Conservation (phyloP, 2,113 vertebrate genomes). For the Crotophaga sulcirostris region DNA sequence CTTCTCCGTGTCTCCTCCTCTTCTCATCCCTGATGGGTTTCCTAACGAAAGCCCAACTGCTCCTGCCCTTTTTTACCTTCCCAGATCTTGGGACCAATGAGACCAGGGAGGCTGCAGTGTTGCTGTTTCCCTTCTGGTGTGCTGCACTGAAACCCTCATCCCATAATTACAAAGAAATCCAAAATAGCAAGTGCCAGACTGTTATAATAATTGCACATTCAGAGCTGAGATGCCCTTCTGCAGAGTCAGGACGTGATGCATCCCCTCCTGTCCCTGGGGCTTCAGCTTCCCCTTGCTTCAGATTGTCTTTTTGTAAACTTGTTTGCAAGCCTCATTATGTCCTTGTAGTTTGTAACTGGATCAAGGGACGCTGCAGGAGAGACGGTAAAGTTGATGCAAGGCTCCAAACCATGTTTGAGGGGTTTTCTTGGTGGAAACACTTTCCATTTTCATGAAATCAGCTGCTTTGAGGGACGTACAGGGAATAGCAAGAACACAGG, state of each 20-base stretch:
- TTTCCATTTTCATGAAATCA: not conserved
- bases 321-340: not conserved
- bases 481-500: not conserved
- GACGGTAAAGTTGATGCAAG: not conserved
- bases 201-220: not conserved
- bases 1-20: not conserved
- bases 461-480: not conserved
- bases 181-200: not conserved
- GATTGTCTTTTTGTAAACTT: not conserved
- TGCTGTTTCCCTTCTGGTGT: not conserved
- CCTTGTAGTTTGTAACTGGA: not conserved
- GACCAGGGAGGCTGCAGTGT: not conserved
- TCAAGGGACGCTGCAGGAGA: not conserved
- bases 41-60: not conserved
- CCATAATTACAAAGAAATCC: not conserved
- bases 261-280: fast-evolving
- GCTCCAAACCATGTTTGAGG: not conserved
- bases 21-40: not conserved
- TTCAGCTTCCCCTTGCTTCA: not conserved
- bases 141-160: not conserved
- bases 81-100: not conserved
- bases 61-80: not conserved
- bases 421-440: not conserved
- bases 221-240: not conserved
- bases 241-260: fast-evolving